Conservation (phyloP, 2,888 invertebrate genomes). For the Orthosia gothica region DNA sequence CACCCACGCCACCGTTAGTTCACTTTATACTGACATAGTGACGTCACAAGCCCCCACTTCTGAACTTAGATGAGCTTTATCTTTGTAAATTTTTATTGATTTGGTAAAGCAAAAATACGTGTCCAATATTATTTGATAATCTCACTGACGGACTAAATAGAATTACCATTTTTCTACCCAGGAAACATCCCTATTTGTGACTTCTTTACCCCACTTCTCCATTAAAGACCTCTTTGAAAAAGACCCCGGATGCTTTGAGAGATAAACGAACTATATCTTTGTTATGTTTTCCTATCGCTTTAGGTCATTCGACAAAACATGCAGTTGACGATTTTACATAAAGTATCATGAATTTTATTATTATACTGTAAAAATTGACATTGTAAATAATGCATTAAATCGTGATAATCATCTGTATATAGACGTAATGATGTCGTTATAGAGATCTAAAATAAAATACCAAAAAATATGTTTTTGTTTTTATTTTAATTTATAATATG, state of each 20-base stretch:
- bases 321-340: slow-evolving; percentile 50
- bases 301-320: slow-evolving; percentile 34
- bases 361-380: slow-evolving; percentile 49
- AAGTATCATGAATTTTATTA: slow-evolving; percentile 37
- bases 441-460: slow-evolving; percentile 60
- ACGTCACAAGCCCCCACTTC: no score
- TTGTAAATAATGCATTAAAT: slow-evolving; percentile 64
- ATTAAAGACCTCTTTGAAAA: neutral
- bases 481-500: slow-evolving; percentile 48
- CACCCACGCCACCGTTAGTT: no score
- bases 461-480: slow-evolving; percentile 25
- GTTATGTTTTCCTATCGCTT: slow-evolving; percentile 51
- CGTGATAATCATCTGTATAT: slow-evolving; percentile 68
- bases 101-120: no score
- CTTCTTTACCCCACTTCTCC: no score
- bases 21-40: no score
- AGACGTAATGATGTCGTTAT: slow-evolving; percentile 58
- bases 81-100: no score
- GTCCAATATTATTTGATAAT: no score
- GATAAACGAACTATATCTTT: slow-evolving; percentile 8
- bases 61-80: no score
- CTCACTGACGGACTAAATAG: no score
- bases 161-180: no score
- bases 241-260: neutral
- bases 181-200: no score